phyloP scores from a whole-genome alignment of 2,797 vertebrate species.

The Danio aesculapii region DNA sequence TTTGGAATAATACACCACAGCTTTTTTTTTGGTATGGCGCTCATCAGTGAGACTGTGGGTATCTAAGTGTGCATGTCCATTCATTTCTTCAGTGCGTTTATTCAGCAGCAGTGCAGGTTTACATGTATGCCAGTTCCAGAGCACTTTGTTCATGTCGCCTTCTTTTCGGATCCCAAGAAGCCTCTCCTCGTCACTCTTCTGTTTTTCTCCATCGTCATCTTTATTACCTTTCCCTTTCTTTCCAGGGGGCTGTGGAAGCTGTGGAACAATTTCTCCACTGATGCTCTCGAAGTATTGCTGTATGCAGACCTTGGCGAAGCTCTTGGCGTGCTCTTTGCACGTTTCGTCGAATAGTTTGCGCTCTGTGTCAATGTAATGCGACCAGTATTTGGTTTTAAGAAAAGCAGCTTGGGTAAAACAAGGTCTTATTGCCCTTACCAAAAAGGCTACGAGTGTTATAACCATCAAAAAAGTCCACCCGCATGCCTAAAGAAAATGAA shows the following conservation, averaged over 20 bases:
- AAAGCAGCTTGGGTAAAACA: conserved; percentile 95
- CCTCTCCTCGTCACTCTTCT: conserved; percentile 82
- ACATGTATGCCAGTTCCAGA: conserved; percentile 93
- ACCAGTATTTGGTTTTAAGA: conserved; percentile 99
- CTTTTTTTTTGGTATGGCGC: conserved; percentile 38
- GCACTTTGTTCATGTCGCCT: conserved; percentile 88
- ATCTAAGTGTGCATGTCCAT: conserved; percentile 16
- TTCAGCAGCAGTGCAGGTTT: conserved; percentile 87
- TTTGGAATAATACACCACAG: conserved; percentile 60
- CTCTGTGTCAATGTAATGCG: conserved; percentile 95
- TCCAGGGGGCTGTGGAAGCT: conserved; percentile 1
- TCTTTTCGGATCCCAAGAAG: conserved; percentile 89
- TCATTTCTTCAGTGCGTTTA: conserved; percentile 49
- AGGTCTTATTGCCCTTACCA: conserved; percentile 90
- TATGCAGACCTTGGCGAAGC: conserved; percentile 95
- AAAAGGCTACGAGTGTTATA: conserved; percentile 89
- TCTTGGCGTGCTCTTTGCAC: conserved; percentile 92
- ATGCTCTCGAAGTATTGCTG: conserved; percentile 95
- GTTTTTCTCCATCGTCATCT: conserved; percentile 66
- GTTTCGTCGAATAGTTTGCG: conserved; percentile 95
- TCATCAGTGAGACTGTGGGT: conserved; percentile 15
- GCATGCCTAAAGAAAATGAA: conserved; percentile 81
- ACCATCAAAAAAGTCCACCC: conserved; percentile 94
- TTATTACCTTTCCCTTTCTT: conserved; percentile 62
- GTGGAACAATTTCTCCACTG: conserved; percentile 84